phyloP scores from a whole-genome alignment of 2,888 invertebrate genomes.

The Hypomecis atomaria region DNA sequence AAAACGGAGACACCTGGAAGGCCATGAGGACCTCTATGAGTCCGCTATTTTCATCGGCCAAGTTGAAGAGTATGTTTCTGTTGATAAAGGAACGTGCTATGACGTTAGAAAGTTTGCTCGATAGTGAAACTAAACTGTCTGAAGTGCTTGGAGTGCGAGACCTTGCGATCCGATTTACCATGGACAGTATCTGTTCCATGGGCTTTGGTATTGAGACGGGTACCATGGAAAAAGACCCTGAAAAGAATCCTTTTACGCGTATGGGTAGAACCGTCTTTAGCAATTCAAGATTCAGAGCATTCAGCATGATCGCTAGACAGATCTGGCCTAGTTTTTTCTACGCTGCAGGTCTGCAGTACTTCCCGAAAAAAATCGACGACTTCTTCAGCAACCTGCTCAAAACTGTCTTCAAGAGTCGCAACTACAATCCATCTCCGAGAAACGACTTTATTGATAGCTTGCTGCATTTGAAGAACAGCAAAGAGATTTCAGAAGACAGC shows the following conservation, averaged over 20 bases:
- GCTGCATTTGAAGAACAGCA: not conserved
- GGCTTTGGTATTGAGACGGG: slow-evolving; percentile 52
- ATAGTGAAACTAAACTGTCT: slow-evolving; percentile 25
- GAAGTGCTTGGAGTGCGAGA: slow-evolving; percentile 34
- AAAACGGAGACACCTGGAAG: slow-evolving; percentile 46
- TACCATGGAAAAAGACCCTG: slow-evolving; percentile 41
- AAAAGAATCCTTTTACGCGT: slow-evolving; percentile 48
- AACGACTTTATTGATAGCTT: slow-evolving; percentile 14
- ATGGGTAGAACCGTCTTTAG: slow-evolving; percentile 45
- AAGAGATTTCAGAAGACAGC: not conserved
- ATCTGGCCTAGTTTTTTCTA: slow-evolving; percentile 20
- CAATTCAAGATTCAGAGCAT: slow-evolving; percentile 25
- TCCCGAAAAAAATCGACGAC: slow-evolving; percentile 7
- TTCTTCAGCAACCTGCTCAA: slow-evolving; percentile 6
- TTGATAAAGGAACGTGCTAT: slow-evolving; percentile 44
- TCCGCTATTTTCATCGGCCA: slow-evolving; percentile 46
- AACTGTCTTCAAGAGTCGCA: slow-evolving; percentile 11
- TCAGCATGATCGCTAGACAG: not conserved
- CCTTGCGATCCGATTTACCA: slow-evolving; percentile 44
- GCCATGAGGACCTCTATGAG: slow-evolving; percentile 44
- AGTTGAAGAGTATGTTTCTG: slow-evolving; percentile 49
- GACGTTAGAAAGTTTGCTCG: slow-evolving; percentile 37
- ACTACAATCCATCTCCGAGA: slow-evolving; percentile 6
- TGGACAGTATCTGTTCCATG: slow-evolving; percentile 49
- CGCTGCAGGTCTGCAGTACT: not conserved